Percentiles rank a stretch among this genome's conserved stretches.
phyloP scores from a whole-genome alignment of 2,888 invertebrate genomes.

The Caenorhabditis sp. region DNA sequence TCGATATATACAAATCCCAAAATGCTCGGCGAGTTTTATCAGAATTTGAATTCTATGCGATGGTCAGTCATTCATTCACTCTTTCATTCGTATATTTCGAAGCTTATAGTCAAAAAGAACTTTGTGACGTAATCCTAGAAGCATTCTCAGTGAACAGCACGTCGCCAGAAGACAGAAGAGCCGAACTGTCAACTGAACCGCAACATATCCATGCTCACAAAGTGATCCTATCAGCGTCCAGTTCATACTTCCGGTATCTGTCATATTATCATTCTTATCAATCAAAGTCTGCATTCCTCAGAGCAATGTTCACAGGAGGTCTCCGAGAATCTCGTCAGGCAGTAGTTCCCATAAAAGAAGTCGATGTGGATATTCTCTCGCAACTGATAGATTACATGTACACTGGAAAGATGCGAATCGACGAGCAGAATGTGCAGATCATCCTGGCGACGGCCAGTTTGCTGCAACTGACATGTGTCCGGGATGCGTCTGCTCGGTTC shows the following conservation, averaged over 20 bases:
- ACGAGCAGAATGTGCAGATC: conserved; percentile 61
- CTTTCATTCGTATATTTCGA: conserved; percentile 11
- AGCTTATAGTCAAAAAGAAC: conserved; percentile 45
- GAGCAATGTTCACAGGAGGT: conserved; percentile 65
- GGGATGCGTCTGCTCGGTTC: conserved; percentile 86
- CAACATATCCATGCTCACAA: conserved; percentile 62
- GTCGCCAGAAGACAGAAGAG: conserved; percentile 36
- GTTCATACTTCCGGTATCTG: conserved; percentile 61
- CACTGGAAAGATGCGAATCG: conserved; percentile 60
- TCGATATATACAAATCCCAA: conserved; percentile 53
- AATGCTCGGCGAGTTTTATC: conserved; percentile 58
- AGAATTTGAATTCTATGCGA: conserved; percentile 52
- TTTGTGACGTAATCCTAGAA: conserved; percentile 60
- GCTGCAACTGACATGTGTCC: conserved; percentile 53
- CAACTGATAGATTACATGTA: conserved; percentile 67
- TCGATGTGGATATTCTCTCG: conserved; percentile 58
- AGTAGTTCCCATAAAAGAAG: conserved; percentile 46
- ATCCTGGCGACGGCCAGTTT: conserved; percentile 57
- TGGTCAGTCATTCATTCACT: conserved; percentile 18
- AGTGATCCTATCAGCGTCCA: conserved; percentile 62
- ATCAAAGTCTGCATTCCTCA: conserved; percentile 1
- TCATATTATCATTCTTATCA: background rate
- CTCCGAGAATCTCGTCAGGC: conserved; percentile 40
- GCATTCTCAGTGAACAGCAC: conserved; percentile 36
- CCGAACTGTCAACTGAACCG: conserved; percentile 10